Evolutionary conservation across 2,113 vertebrate genomes (phyloP).

Genomic region (Petrocephalus microphthalmus): DNA sequence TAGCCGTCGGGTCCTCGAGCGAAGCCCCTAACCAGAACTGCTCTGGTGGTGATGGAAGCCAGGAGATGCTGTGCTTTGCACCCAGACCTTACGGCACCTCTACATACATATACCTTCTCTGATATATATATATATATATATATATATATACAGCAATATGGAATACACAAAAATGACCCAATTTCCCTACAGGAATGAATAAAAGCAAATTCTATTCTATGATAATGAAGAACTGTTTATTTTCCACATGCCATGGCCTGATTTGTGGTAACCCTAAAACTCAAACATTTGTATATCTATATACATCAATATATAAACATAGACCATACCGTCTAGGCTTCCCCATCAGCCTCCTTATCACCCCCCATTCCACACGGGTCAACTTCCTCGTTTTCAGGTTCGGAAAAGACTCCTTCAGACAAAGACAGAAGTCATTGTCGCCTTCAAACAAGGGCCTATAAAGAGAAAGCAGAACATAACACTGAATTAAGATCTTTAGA

Average conservation of each 20-base stretch:
- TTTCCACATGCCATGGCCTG: neutral
- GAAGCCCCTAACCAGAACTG: neutral
- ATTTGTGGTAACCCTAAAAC: neutral
- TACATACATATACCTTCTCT: neutral
- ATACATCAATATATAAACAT: neutral
- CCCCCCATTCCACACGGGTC: slow-evolving; percentile 94
- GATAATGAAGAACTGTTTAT: neutral
- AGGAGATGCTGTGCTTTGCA: neutral
- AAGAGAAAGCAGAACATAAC: slow-evolving; percentile 36
- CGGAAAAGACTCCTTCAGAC: slow-evolving; percentile 95
- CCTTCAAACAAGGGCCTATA: slow-evolving; percentile 93
- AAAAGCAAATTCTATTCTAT: neutral
- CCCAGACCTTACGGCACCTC: neutral
- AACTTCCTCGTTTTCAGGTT: slow-evolving; percentile 94
- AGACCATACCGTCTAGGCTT: slow-evolving; percentile 85
- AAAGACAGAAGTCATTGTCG: slow-evolving; percentile 98
- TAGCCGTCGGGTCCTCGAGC: neutral
- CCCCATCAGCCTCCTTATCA: slow-evolving; percentile 94
- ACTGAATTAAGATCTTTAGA: too few relatives aligned
- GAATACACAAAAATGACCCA: neutral
- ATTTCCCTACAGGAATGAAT: neutral
- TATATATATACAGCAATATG: neutral
- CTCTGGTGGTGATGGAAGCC: neutral
- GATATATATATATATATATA: too few relatives aligned
- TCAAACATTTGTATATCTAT: neutral